Evolutionary conservation across 1,140 invertebrate genomes (phyloP).

Genomic region (Myzus persicae): DNA sequence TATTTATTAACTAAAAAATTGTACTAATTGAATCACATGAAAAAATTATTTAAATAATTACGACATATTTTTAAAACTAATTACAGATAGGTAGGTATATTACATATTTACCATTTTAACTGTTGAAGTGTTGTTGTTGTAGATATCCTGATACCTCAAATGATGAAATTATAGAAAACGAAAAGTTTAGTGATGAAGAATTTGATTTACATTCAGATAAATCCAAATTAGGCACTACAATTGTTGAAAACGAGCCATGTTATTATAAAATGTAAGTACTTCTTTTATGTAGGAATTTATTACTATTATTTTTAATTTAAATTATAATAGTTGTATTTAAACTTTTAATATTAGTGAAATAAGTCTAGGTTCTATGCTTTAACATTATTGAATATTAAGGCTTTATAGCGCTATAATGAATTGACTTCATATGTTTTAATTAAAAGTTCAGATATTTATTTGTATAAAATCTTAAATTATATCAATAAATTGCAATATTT

Average conservation of each 20-base stretch:
- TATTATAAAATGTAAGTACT: background rate
- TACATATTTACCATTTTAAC: background rate
- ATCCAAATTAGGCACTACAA: background rate
- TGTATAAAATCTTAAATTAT: background rate
- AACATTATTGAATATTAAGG: background rate
- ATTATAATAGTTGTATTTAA: background rate
- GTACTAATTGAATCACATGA: background rate
- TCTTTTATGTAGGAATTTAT: background rate
- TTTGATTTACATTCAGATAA: conserved; percentile 11
- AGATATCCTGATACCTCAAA: background rate
- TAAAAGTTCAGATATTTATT: background rate
- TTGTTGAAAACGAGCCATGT: background rate
- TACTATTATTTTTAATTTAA: background rate
- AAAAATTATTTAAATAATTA: background rate
- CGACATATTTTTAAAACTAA: background rate
- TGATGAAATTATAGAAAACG: conserved; percentile 6
- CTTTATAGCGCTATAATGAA: background rate
- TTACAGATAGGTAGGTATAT: background rate
- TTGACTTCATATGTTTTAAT: background rate
- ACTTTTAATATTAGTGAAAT: background rate
- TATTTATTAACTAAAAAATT: background rate
- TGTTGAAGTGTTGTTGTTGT: background rate
- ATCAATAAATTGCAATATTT: background rate
- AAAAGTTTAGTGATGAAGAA: conserved; percentile 26
- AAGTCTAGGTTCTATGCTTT: background rate